These are phyloP conservation scores for Eclectus roratus DNA, from an alignment of 2,113 vertebrate genomes.

Conservation along the genomic window DNA sequence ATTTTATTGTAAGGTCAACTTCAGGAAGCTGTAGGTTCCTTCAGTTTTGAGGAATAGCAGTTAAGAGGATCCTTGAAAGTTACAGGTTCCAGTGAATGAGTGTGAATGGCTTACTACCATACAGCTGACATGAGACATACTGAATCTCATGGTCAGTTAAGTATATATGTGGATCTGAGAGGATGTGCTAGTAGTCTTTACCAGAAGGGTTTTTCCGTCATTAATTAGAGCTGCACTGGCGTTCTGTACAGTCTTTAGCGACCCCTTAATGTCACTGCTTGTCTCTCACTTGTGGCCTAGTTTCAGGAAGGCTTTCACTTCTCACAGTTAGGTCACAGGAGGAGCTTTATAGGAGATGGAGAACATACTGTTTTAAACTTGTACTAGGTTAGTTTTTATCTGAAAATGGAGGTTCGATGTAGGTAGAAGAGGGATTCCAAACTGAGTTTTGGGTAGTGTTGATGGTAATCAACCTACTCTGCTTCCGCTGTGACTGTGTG, in stretches of 20 bases:
- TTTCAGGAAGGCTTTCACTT: neutral
- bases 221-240: neutral
- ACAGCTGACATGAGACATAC: neutral
- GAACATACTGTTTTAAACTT: neutral
- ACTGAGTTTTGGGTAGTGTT: neutral
- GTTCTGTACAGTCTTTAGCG: neutral
- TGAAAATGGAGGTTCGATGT: neutral
- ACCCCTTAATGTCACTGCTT: neutral
- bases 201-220: neutral
- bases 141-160: neutral
- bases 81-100: neutral
- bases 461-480: neutral
- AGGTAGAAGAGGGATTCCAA: neutral
- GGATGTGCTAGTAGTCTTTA: neutral
- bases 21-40: neutral
- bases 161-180: neutral
- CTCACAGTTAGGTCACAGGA: neutral
- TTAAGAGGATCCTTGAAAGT: neutral
- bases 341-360: neutral
- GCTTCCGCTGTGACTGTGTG: rapidly evolving
- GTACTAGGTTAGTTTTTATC: neutral
- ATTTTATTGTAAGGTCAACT: neutral
- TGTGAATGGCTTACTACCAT: neutral
- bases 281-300: neutral
- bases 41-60: neutral